Percentiles rank a stretch among this genome's conserved stretches.
Evolutionary conservation across 2,888 invertebrate genomes (phyloP).

Genomic region (Conistra vaccinii): DNA sequence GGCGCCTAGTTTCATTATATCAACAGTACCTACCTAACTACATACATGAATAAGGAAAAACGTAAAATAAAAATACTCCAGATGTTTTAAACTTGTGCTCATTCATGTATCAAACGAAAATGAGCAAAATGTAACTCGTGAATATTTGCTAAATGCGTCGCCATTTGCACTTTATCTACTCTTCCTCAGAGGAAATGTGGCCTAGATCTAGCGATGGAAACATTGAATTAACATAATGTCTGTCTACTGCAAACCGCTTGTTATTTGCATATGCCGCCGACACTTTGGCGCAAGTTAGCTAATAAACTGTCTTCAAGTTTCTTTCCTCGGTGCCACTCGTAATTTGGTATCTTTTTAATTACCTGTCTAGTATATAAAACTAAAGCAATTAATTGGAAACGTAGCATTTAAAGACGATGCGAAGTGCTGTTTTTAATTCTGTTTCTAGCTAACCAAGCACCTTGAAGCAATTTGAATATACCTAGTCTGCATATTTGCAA

Average conservation of each 20-base stretch:
- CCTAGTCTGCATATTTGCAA: neutral
- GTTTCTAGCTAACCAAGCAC: neutral
- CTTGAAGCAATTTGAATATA: constrained; percentile 11
- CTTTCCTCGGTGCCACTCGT: constrained; percentile 39
- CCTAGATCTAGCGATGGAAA: constrained; percentile 79
- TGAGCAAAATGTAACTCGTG: constrained; percentile 12
- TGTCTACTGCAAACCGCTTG: constrained; percentile 70
- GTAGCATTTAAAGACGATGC: neutral
- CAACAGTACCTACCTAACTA: neutral
- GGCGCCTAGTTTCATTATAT: neutral
- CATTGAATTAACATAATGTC: constrained; percentile 76
- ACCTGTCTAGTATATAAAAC: neutral
- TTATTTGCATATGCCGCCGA: constrained; percentile 66
- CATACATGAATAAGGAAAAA: no score
- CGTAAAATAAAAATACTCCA: neutral
- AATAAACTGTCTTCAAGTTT: constrained; percentile 62
- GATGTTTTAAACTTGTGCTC: constrained; percentile 16
- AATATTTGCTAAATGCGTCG: constrained; percentile 64
- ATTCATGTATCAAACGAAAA: constrained; percentile 29
- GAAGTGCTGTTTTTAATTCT: neutral
- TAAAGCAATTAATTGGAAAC: constrained; percentile 21
- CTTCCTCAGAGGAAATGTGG: constrained; percentile 82
- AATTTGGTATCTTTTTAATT: constrained; percentile 11
- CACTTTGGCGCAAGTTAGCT: constrained; percentile 62
- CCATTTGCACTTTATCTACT: constrained; percentile 84